Evolutionary conservation across 2,797 vertebrate species (phyloP).

Genomic region (Falco novaeseelandiae): DNA sequence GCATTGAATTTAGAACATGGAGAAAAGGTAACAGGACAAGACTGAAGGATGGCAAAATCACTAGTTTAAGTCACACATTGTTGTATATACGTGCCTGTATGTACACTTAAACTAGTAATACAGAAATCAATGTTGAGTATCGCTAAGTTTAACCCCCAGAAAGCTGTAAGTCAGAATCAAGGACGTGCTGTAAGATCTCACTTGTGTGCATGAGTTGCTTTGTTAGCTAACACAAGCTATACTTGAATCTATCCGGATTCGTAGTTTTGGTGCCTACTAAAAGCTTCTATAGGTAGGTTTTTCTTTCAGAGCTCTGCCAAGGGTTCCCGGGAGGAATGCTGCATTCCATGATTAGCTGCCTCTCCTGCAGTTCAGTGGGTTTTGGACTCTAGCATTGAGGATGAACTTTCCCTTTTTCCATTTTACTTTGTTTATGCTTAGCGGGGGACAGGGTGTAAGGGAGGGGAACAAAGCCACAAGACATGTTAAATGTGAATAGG

Average conservation of each 20-base stretch:
- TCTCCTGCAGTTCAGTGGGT: not conserved
- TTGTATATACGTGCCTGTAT: not conserved
- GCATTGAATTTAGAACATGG: not conserved
- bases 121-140: not conserved
- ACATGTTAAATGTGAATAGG: not conserved
- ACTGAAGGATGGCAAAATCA: not conserved
- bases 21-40: not conserved
- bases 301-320: not conserved
- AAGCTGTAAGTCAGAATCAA: not conserved
- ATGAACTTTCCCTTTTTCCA: not conserved
- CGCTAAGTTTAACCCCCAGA: not conserved
- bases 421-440: not conserved
- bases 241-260: not conserved
- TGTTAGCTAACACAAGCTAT: not conserved
- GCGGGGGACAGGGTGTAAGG: not conserved
- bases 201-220: not conserved
- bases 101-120: not conserved
- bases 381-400: not conserved
- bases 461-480: not conserved
- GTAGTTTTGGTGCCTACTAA: not conserved
- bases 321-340: not conserved
- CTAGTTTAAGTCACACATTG: not conserved
- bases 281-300: not conserved
- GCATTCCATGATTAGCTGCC: not conserved
- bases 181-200: not conserved